Base-by-base conservation (phyloP, 2,888 invertebrate genomes). In the Sesia bembeciformis region DNA sequence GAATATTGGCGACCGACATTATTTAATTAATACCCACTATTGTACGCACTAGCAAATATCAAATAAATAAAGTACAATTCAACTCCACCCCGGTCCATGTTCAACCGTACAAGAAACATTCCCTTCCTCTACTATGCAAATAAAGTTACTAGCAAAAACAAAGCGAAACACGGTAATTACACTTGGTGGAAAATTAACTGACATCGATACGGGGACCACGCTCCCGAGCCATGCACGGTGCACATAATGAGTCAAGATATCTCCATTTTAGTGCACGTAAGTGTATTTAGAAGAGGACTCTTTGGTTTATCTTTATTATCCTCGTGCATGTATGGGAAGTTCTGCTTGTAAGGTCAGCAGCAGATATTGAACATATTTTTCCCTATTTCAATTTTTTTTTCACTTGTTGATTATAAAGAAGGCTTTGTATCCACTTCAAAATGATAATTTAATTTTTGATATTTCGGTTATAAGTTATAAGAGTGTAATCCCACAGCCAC, bases 131-230 rank as follows among this genome's bases (percentile, higher is more conserved):
- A 72, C 81, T 86, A 88, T 87, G 88, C 88, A 87, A 88, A 88
- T 88, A 87, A 84, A 88, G 87, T 85, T 80, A 76, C 84, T 81
- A 82, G 86, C 88, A 87, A 87, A 88, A 88, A 88, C 86, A 88
- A 88, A 88, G 87, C 77, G 77, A 80, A 79, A 76, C 83, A 76
- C 78, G 80, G 86, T 87, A 88, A 88, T 88, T 88, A 86, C 87
- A 85, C 83, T 78, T 79, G 80, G 79, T 78, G 81, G 84, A 80
- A 88, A 87, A 88, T 88, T 87, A 88, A 88, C 84, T 80, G 84
- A 80, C 85, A 78, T 80, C 79, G 87, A 87, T 87, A 87, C 76
- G 72, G 74, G 57, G 73, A 71, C 83, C 84, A 81, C 77, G 84
- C 73, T 68, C 65, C 60, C 60, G 60, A 59, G 60, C 60, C 64